These are phyloP conservation scores for Bothrops jararaca DNA, from an alignment of 2,113 vertebrate genomes.

Conservation along the genomic window DNA sequence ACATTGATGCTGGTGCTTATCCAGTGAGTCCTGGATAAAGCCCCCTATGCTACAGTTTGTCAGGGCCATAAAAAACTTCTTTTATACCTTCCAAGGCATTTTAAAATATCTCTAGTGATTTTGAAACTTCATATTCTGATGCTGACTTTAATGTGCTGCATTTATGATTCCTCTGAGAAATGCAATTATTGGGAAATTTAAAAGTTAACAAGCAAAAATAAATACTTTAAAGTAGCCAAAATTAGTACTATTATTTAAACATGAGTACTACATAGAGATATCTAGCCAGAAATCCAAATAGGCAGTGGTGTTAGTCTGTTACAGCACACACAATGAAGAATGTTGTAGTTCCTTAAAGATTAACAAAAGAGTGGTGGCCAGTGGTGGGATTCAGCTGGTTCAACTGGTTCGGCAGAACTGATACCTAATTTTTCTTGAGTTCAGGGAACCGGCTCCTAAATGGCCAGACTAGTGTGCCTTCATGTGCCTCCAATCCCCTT, in stretches of 20 bases:
- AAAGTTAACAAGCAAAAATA: neutral
- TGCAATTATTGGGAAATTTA: neutral
- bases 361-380: neutral
- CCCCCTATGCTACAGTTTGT: neutral
- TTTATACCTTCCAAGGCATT: neutral
- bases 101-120: neutral
- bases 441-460: too few relatives aligned
- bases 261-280: neutral
- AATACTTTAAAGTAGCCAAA: neutral
- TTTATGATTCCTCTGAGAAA: neutral
- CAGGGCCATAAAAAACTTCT: neutral
- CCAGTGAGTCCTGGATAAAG: neutral
- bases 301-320: neutral
- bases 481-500: too few relatives aligned
- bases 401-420: too few relatives aligned
- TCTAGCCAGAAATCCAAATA: neutral
- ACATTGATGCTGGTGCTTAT: neutral
- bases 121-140: neutral
- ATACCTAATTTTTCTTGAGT: too few relatives aligned
- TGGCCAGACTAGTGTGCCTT: too few relatives aligned
- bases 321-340: neutral
- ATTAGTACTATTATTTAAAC: neutral
- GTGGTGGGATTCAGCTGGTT: too few relatives aligned
- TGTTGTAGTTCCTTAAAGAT: neutral
- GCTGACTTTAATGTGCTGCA: neutral